phyloP scores from a whole-genome alignment of 23 tunicate genomes.

The Oikopleura albicans region DNA sequence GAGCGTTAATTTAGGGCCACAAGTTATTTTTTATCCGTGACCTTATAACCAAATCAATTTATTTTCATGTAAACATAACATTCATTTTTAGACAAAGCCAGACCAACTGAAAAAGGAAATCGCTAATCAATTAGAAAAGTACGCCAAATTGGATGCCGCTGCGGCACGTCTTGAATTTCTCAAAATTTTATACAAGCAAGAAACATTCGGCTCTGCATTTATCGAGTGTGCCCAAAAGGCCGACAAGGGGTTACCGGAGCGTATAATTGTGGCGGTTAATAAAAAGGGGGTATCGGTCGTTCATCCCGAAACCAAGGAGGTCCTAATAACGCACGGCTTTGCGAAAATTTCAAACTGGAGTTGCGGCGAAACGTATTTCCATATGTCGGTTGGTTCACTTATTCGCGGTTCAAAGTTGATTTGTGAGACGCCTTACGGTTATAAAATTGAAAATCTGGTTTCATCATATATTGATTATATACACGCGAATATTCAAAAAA shows the following conservation, averaged over 20 bases:
- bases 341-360: conserved; percentile 89
- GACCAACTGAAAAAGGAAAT: conserved; percentile 11
- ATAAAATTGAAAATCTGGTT: conserved; percentile 86
- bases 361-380: conserved; percentile 85
- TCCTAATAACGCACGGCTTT: not conserved
- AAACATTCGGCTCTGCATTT: conserved; percentile 86
- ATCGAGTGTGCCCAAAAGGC: conserved; percentile 38
- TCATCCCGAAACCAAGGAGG: not conserved
- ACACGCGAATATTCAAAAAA: not conserved
- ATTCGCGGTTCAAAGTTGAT: not conserved
- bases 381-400: conserved; percentile 72
- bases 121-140: conserved; percentile 31
- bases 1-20: too few relatives aligned
- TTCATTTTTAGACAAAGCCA: not conserved
- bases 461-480: conserved; percentile 78
- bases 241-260: not conserved
- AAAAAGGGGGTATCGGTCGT: not conserved
- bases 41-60: too few relatives aligned
- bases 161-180: conserved; percentile 66
- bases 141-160: conserved; percentile 33
- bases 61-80: too few relatives aligned
- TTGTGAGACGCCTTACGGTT: conserved; percentile 5
- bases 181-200: conserved; percentile 43
- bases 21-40: too few relatives aligned
- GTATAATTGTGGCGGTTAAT: not conserved